Evolutionary conservation across 2,113 vertebrate species (phyloP), one percentile per base, ranked within the genome.

Genomic region (Alectura lathami): DNA sequence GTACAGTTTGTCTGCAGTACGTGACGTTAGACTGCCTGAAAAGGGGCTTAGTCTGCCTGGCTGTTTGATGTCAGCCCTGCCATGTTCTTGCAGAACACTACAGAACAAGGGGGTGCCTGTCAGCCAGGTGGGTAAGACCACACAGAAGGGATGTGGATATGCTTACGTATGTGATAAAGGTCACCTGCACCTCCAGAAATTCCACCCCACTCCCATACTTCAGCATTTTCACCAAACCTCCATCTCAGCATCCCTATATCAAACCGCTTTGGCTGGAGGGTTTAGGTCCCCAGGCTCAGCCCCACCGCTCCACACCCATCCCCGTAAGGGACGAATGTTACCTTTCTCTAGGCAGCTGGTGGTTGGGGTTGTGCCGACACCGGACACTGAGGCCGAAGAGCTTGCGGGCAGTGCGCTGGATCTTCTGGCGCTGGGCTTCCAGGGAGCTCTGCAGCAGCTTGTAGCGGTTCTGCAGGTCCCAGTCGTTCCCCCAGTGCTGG

Each of bases 341-440:
- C 99, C 99, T 99, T 98, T 99, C 99, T 98, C 99, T 98, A 97
- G 99, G 99, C 98, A 99, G 98, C 98, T 99, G 99, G 98, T 99
- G 99, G 98, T 98, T 99, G 63, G 99, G 99, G 51, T 99, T 99
- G 98, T 99, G 99, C 94, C 98, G 99, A 94, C 99, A 99, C 60
- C 99, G 99, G 95, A 99, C 98, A 47, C 99, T 99, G 96, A 99
- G 99, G 93, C 99, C 98, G 62, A 99, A 99, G 69, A 99, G 99
- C 97, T 99, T 99, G 94, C 99, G 99, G 87, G 99, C 99, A 4
- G 99, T 99, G 88, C 98, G 98, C 75, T 99, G 99, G 88, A 99
- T 99, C 98, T 99, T 99, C 93, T 99, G 98, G 51, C 98, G 98
- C 92, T 99, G 99, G 66, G 98, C 98, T 97, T 99, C 99, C 60